phyloP scores from a whole-genome alignment of 1,140 invertebrate genomes.

The Atopsyche davidsoni region DNA sequence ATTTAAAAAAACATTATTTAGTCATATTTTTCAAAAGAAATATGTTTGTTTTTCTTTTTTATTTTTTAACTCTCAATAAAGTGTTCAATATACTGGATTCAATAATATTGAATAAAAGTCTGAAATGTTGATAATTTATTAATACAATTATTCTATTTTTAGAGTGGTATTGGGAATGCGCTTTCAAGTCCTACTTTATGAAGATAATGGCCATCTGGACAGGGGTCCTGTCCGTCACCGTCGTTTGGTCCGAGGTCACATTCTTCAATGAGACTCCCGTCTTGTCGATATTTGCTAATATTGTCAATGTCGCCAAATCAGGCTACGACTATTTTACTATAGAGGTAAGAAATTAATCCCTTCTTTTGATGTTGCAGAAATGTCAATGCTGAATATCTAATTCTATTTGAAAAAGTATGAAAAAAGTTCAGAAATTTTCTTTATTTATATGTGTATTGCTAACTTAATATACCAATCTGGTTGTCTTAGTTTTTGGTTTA shows the following conservation, averaged over 20 bases:
- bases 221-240: conserved; percentile 74
- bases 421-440: too few relatives aligned
- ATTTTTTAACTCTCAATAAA: conserved; percentile 5
- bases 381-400: background rate
- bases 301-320: conserved; percentile 73
- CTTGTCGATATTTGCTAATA: conserved; percentile 90
- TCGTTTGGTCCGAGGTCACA: conserved; percentile 98
- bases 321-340: conserved; percentile 93
- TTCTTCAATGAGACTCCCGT: conserved; percentile 91
- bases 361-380: background rate
- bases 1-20: too few relatives aligned
- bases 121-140: conserved; percentile 13
- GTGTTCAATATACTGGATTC: background rate
- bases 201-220: conserved; percentile 68
- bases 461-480: too few relatives aligned
- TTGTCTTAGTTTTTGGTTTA: background rate
- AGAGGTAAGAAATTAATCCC: conserved; percentile 73
- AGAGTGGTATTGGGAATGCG: conserved; percentile 97
- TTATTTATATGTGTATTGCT: too few relatives aligned
- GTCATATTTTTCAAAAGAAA: too few relatives aligned
- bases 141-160: conserved; percentile 35
- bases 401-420: too few relatives aligned
- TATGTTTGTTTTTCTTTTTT: conserved; percentile 7
- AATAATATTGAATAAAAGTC: background rate
- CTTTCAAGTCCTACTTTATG: conserved; percentile 67